A percentile compares a stretch with the other conserved stretches of the same genome.
Conservation (phyloP, 1,140 invertebrate species). For the Hycleus cichorii region DNA sequence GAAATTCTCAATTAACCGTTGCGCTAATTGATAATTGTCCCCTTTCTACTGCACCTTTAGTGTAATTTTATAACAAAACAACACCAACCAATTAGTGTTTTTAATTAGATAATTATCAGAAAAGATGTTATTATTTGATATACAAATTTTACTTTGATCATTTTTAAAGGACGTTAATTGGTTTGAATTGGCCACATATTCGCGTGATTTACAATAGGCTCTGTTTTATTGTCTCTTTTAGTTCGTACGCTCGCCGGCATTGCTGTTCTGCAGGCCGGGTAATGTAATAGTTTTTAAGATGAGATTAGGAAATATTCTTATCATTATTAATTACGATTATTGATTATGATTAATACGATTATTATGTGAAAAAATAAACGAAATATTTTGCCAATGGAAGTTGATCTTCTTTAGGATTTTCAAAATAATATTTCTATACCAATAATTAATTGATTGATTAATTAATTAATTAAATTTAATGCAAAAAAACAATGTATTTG, state of each 20-base stretch:
- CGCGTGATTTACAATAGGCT: conserved; percentile 14
- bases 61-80: too few relatives aligned
- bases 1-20: background rate
- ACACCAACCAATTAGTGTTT: conserved; percentile 5
- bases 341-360: too few relatives aligned
- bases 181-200: background rate
- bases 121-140: too few relatives aligned
- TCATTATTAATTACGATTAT: background rate
- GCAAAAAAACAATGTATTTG: conserved; percentile 8
- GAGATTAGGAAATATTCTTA: conserved; percentile 7
- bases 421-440: conserved; percentile 24
- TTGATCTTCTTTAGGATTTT: conserved; percentile 22
- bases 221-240: conserved; percentile 15
- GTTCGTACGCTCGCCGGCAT: conserved; percentile 22
- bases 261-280: conserved; percentile 9
- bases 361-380: conserved; percentile 10
- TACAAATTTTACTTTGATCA: too few relatives aligned
- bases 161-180: too few relatives aligned
- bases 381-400: conserved; percentile 27
- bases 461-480: background rate
- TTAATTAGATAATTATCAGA: conserved; percentile 9
- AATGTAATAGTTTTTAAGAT: conserved; percentile 7
- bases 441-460: conserved; percentile 8
- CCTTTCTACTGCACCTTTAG: too few relatives aligned
- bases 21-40: conserved; percentile 2